Evolutionary conservation across 2,888 invertebrate genomes (phyloP).

Genomic region (Athalia cordata): DNA sequence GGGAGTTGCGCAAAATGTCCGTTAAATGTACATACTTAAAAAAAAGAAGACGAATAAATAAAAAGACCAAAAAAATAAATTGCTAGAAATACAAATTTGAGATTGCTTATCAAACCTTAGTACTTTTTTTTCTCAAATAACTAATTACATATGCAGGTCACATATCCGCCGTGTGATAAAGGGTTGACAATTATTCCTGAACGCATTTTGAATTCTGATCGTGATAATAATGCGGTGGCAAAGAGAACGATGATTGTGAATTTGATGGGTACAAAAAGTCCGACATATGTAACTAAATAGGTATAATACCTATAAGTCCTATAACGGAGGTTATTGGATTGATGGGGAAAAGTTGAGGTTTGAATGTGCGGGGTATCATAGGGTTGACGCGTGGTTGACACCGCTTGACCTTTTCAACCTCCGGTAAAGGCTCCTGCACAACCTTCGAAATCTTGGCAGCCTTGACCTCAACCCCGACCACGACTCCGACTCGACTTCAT

Average conservation of each 20-base stretch:
- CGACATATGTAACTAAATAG: neutral
- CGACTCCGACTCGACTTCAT: neutral
- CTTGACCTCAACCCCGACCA: slow-evolving; percentile 30
- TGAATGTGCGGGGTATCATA: neutral
- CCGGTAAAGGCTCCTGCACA: neutral
- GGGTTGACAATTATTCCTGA: no score
- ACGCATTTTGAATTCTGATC: no score
- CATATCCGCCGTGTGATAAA: no score
- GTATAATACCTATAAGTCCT: neutral
- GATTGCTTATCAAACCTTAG: neutral
- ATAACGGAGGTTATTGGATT: neutral
- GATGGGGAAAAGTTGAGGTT: neutral
- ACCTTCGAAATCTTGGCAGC: slow-evolving; percentile 37
- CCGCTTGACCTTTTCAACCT: slow-evolving; percentile 35
- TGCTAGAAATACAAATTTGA: neutral
- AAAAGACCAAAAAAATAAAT: neutral
- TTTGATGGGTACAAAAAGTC: no score
- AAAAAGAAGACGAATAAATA: slow-evolving; percentile 27
- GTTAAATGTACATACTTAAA: neutral
- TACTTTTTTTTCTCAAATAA: no score
- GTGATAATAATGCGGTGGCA: no score
- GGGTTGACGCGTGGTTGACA: slow-evolving; percentile 29
- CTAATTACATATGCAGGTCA: no score
- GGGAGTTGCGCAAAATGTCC: neutral
- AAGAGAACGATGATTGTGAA: no score